Conservation (phyloP, 2,797 vertebrate genomes). For the Malurus leucopterus region DNA sequence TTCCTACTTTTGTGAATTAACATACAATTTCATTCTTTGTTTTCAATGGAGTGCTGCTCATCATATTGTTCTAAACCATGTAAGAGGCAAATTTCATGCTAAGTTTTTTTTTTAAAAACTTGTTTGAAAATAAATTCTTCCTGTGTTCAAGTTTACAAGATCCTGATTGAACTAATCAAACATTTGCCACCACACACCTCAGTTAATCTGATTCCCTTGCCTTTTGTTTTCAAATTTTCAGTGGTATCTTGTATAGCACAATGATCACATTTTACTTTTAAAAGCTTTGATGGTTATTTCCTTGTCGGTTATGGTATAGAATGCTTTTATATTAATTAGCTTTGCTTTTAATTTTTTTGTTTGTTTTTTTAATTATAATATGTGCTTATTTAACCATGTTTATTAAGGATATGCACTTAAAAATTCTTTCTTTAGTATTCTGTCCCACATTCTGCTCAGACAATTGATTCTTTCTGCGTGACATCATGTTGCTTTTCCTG, state of each 20-base stretch:
- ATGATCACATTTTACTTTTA: constrained; percentile 26
- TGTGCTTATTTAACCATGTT: constrained; percentile 77
- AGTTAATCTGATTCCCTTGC: constrained; percentile 7
- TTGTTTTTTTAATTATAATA: constrained; percentile 70
- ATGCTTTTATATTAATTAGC: constrained; percentile 75
- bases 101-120: not conserved
- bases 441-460: constrained; percentile 70
- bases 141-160: not conserved
- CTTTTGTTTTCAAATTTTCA: constrained; percentile 1
- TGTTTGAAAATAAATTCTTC: not conserved
- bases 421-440: constrained; percentile 70
- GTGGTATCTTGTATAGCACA: not conserved
- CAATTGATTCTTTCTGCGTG: constrained; percentile 71
- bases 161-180: not conserved
- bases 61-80: not conserved
- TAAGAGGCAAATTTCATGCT: not conserved
- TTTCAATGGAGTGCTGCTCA: not conserved
- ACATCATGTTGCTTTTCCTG: constrained; percentile 74
- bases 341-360: constrained; percentile 66
- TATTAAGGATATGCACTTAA: constrained; percentile 68
- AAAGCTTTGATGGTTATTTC: constrained; percentile 36
- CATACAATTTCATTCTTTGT: not conserved
- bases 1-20: not conserved
- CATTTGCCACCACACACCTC: not conserved
- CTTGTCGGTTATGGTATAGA: constrained; percentile 43